Evolutionary conservation across 1,140 invertebrate species (phyloP), one percentile per base, ranked within the genome.

Genomic region (Chrysopa pallens): DNA sequence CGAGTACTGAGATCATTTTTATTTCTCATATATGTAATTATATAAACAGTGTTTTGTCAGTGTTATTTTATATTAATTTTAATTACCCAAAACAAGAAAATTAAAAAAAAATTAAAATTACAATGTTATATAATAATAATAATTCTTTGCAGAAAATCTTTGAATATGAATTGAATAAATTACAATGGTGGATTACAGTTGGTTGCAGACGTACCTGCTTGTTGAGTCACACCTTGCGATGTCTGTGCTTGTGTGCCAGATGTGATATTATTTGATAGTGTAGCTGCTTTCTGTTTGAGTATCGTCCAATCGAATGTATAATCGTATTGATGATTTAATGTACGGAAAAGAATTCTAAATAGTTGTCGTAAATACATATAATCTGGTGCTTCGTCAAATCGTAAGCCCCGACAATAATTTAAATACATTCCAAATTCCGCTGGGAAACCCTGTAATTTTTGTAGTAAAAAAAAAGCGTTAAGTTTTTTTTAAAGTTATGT

Each of bases 231-330:
- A 23, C 17, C 17, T 23, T 23, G 17, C 5, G 17, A 23, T 44
- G 44, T 17, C 42, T 41, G 12, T 38, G 44, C 12, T 44, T 40
- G 15, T 38, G 44, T 44, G 42, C 44, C 47, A 29, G 45, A 42
- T 17, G 35, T 46, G 31, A 12, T 47, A 17, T 42, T 44, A n/a
- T 45, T 50, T 8, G 45, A 44, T 33, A 12, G 6, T 15, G 47
- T 49, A n/a, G 50, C 55, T 14, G 50, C 46, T 36, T 90, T 93
- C 63, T 96, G 92, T 61, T 97, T 95, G 55, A 98, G 69, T 83
- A 97, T 87, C 48, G 93, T 99, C 96, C 96, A 99, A 66, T 99
- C 95, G 69, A 98, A 99, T 48, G 88, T 92, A 69, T 98, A 98
- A 67, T 98, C 95, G 65, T 98, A 97, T 66, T 96, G 91, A 66